Evolutionary conservation across 2,797 vertebrate species (phyloP).

Genomic region (Acomys russatus): DNA sequence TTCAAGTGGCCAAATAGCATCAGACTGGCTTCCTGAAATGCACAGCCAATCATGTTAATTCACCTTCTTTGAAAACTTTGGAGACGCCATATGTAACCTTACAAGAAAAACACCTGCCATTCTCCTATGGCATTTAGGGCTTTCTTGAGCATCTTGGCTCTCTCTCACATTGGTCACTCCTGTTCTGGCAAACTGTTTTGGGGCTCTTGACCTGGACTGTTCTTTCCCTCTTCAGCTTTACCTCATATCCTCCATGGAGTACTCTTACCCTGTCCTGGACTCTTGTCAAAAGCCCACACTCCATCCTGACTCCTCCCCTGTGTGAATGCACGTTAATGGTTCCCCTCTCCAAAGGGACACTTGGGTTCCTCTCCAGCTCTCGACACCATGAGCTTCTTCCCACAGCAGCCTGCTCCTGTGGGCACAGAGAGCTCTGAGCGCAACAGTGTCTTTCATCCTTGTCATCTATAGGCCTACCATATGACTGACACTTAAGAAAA

Average conservation of each 20-base stretch:
- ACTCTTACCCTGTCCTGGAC: background rate
- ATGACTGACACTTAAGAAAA: background rate
- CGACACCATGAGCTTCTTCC: background rate
- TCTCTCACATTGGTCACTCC: background rate
- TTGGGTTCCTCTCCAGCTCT: background rate
- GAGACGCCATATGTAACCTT: background rate
- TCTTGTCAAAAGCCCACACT: background rate
- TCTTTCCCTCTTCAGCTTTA: background rate
- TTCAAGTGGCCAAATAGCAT: background rate
- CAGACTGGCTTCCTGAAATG: background rate
- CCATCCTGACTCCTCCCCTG: background rate
- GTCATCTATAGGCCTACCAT: background rate
- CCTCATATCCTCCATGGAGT: background rate
- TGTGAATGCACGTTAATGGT: background rate
- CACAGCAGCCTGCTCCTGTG: background rate
- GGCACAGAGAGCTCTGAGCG: background rate
- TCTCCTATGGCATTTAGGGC: background rate
- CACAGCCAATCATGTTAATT: background rate
- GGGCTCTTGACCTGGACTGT: background rate
- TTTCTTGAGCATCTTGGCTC: background rate
- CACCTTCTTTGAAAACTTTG: background rate
- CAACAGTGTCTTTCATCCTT: background rate
- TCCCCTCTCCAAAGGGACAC: background rate
- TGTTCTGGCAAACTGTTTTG: background rate
- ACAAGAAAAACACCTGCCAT: background rate